phyloP scores from a whole-genome alignment of 1,140 invertebrate genomes.

The Heliconius hewitsoni region DNA sequence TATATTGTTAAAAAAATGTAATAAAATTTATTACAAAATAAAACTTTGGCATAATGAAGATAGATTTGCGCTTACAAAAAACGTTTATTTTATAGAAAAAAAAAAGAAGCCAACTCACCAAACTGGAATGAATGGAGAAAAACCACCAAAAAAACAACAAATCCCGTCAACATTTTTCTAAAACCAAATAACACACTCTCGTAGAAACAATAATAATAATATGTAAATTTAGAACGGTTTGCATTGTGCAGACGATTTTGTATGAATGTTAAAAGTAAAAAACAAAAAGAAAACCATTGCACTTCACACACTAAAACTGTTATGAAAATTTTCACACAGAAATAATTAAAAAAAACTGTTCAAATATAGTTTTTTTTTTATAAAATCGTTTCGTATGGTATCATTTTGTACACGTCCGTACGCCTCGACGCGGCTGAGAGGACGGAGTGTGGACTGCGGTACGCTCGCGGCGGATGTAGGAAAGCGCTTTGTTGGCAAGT shows the following conservation, averaged over 20 bases:
- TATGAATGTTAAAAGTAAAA: slow-evolving; percentile 32
- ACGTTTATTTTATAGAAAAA: not conserved
- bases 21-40: too few species aligned
- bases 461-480: slow-evolving; percentile 22
- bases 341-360: slow-evolving; percentile 34
- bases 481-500: slow-evolving; percentile 41
- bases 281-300: slow-evolving; percentile 49
- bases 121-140: slow-evolving; percentile 55
- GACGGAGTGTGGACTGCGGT: slow-evolving; percentile 29
- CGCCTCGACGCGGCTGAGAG: slow-evolving; percentile 46
- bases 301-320: slow-evolving; percentile 57
- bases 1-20: too few species aligned
- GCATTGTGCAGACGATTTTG: slow-evolving; percentile 60
- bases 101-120: slow-evolving; percentile 52
- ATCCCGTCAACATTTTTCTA: slow-evolving; percentile 73
- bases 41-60: not conserved
- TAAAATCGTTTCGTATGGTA: slow-evolving; percentile 50
- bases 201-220: slow-evolving; percentile 45
- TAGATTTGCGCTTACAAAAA: not conserved
- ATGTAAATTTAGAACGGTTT: slow-evolving; percentile 62
- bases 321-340: slow-evolving; percentile 53
- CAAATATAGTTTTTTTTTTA: slow-evolving; percentile 37
- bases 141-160: slow-evolving; percentile 59
- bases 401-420: slow-evolving; percentile 59
- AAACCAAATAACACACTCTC: slow-evolving; percentile 61